These are phyloP conservation scores for Lasioglossum malachurum DNA, from an alignment of 2,888 invertebrate genomes.

Conservation along the genomic window DNA sequence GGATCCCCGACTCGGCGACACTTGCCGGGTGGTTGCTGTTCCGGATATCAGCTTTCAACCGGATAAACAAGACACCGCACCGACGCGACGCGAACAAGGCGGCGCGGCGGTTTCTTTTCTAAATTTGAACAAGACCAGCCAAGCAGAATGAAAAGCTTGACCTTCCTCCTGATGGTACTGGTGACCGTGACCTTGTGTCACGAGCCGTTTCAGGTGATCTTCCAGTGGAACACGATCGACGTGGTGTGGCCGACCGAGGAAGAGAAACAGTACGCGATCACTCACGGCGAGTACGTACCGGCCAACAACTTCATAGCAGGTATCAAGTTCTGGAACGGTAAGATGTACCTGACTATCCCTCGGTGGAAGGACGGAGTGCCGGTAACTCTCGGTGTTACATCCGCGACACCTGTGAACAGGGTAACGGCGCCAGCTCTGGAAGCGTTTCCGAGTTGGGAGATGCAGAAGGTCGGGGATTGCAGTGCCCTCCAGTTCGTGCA, in stretches of 20 bases:
- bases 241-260: slow-evolving; percentile 89
- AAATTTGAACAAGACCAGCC: not conserved
- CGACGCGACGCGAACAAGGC: no score
- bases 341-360: slow-evolving; percentile 89
- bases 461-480: slow-evolving; percentile 89
- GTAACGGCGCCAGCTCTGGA: slow-evolving; percentile 87
- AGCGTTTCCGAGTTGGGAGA: slow-evolving; percentile 91
- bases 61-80: not conserved
- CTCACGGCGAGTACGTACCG: slow-evolving; percentile 88
- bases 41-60: slow-evolving; percentile 60
- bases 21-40: slow-evolving; percentile 32
- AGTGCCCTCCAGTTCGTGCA: slow-evolving; percentile 90
- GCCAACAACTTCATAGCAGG: slow-evolving; percentile 90
- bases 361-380: slow-evolving; percentile 90
- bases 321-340: slow-evolving; percentile 89
- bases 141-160: slow-evolving; percentile 44
- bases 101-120: not conserved
- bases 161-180: slow-evolving; percentile 45
- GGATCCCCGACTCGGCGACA: slow-evolving; percentile 43
- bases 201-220: slow-evolving; percentile 88
- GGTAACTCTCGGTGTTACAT: slow-evolving; percentile 88
- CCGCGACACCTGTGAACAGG: slow-evolving; percentile 84
- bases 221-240: slow-evolving; percentile 91
- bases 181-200: slow-evolving; percentile 62
- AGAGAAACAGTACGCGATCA: slow-evolving; percentile 86